Conservation (phyloP, 2,113 vertebrate genomes). For the Hyaena hyaena region DNA sequence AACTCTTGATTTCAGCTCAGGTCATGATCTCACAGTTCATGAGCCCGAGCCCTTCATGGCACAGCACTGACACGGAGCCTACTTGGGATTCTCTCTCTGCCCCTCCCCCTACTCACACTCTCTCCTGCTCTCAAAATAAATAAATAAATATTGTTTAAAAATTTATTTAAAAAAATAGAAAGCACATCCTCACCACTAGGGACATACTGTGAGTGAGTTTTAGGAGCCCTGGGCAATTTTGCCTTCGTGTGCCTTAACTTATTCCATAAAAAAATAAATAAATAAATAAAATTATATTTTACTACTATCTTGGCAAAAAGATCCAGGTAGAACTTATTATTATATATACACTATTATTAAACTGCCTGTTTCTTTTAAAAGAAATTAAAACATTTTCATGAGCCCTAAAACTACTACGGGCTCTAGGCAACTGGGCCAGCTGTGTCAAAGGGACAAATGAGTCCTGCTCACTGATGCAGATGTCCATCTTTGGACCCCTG, state of each 20-base stretch:
- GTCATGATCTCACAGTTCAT: no score
- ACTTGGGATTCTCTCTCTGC: no score
- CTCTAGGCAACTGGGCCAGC: background rate
- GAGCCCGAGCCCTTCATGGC: no score
- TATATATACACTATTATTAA: background rate
- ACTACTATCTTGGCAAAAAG: background rate
- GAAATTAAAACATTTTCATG: background rate
- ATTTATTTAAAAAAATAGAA: background rate
- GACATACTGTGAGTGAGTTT: background rate
- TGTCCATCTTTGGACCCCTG: background rate
- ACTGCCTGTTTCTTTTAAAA: background rate
- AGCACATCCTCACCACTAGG: background rate
- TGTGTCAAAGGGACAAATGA: background rate
- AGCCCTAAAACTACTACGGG: background rate
- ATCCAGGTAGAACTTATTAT: background rate
- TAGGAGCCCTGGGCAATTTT: background rate
- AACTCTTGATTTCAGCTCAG: no score
- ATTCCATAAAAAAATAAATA: background rate
- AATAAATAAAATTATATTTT: background rate
- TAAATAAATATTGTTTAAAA: no score
- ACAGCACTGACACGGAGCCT: no score
- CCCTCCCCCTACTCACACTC: no score
- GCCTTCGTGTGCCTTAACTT: background rate
- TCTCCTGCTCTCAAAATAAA: no score
- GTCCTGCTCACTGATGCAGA: background rate